These are phyloP conservation scores for Galeopsomyia nigrocyanea DNA, from an alignment of 2,888 invertebrate genomes.

Conservation along the genomic window DNA sequence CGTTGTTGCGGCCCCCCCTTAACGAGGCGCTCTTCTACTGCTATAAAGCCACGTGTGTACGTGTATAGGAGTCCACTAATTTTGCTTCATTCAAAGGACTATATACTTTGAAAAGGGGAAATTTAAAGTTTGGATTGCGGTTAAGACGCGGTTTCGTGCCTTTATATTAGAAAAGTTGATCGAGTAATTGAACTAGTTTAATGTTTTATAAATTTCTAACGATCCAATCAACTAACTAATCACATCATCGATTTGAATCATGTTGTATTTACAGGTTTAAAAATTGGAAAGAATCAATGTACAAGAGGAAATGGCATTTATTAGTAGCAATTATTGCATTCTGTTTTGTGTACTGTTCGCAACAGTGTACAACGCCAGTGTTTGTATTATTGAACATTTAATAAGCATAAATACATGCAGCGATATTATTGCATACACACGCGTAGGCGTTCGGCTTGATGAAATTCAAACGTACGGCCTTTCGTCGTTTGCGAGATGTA, in stretches of 20 bases:
- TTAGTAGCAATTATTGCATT: not conserved
- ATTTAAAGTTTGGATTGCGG: too few species aligned
- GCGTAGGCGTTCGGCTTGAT: not conserved
- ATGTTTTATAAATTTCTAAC: too few species aligned
- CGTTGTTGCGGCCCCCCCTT: conserved; percentile 16
- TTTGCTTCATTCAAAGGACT: too few species aligned
- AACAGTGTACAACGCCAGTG: not conserved
- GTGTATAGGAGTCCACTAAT: too few species aligned
- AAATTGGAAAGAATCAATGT: not conserved
- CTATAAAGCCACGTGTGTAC: too few species aligned
- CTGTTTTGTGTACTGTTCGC: not conserved
- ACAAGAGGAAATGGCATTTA: not conserved
- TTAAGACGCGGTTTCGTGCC: too few species aligned
- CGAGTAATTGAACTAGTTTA: too few species aligned
- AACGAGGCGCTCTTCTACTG: not conserved
- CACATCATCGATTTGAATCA: not conserved
- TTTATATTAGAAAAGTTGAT: too few species aligned
- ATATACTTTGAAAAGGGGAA: too few species aligned
- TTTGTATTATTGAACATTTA: conserved; percentile 25
- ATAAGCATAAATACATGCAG: conserved; percentile 20
- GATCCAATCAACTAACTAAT: too few species aligned
- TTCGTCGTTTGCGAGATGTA: conserved; percentile 34
- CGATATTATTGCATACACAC: not conserved
- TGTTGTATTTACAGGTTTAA: not conserved
- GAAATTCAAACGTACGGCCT: conserved; percentile 33